Percentiles rank a stretch among this genome's conserved stretches.
Conservation (phyloP, 2,113 vertebrate genomes). For the Catharus fuscescens region DNA sequence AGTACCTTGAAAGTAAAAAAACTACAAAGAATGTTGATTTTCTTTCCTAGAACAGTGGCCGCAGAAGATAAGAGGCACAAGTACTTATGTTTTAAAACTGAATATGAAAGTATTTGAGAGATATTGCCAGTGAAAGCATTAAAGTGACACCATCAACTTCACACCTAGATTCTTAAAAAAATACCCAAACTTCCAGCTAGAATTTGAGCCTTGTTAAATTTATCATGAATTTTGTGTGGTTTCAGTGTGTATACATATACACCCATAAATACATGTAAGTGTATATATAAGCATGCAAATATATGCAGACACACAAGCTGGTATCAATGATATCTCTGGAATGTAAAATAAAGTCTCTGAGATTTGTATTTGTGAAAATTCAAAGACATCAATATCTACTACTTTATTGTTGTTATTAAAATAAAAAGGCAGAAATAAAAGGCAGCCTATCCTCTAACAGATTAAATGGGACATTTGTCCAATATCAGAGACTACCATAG, state of each 20-base stretch:
- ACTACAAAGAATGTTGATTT: slow-evolving; percentile 55
- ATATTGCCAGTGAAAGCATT: slow-evolving; percentile 3
- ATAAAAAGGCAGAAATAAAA: not conserved
- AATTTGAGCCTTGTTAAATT: not conserved
- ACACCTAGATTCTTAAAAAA: not conserved
- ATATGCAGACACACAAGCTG: not conserved
- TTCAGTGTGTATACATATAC: not conserved
- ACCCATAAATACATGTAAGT: not conserved
- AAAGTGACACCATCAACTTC: not conserved
- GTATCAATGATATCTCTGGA: not conserved
- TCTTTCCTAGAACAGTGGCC: slow-evolving; percentile 25
- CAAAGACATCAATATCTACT: not conserved
- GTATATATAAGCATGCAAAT: not conserved
- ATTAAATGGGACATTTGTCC: not conserved
- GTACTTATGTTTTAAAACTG: slow-evolving; percentile 44
- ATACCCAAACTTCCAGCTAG: not conserved
- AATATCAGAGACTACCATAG: not conserved
- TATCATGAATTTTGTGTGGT: not conserved
- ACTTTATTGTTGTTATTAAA: not conserved
- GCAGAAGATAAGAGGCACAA: slow-evolving; percentile 17
- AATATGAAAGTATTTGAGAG: slow-evolving; percentile 16
- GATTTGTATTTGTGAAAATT: too few species aligned
- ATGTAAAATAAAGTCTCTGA: not conserved
- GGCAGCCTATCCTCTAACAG: not conserved
- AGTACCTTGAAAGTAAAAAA: slow-evolving; percentile 52